Evolutionary conservation across 2,113 vertebrate species (phyloP), one percentile per base, ranked within the genome.

Genomic region (Macheiramphus alcinus): DNA sequence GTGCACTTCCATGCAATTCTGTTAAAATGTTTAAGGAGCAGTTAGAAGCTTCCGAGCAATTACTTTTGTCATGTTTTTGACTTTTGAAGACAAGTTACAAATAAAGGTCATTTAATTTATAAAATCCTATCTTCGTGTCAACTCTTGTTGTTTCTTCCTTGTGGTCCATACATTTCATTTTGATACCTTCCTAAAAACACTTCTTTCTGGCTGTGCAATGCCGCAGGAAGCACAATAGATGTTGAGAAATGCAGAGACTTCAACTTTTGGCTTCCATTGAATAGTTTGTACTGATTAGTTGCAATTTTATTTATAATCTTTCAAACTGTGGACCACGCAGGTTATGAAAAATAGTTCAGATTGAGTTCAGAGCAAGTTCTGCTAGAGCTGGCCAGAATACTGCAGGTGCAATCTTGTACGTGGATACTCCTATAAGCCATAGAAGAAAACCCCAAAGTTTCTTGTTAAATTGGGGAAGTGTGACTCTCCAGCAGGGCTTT

Each of bases 1-100:
- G 98, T 98, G 98, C 97, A 98, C 98, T 98, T 98, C 97, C 96
- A 96, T 94, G 95, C 94, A 85, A 96, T 97, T 98, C 97, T 97
- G 94, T 86, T 79, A 75, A 94, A 92, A 91, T 50, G 53, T 96
- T 96, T 93, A 94, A 97, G 97, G 97, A 97, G 90, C 56, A 72
- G 10, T 85, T 91, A 94, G 78, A 86, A 95, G 97, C 83, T 96
- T 97, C 84, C 11, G 0, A 88, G 88, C 95, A 94, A 88, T 93
- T 93, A 87, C 89, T 94, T 94, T 97, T 96, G 87, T 98, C 86
- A 43, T 93, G 96, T 96, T 98, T 93, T 97, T 97, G 93, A 97
- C 95, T 98, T 98, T 97, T 96, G 94, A 84, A 95, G 92, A 94
- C 47, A 47, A 97, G 63, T 97, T 97, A 94, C 80, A 95, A 98